Evolutionary conservation across 37 sponge, comb jelly and placozoan genomes (phyloP), one percentile per base, ranked within the genome.

Genomic region (Aphrocallistes beatrix): DNA sequence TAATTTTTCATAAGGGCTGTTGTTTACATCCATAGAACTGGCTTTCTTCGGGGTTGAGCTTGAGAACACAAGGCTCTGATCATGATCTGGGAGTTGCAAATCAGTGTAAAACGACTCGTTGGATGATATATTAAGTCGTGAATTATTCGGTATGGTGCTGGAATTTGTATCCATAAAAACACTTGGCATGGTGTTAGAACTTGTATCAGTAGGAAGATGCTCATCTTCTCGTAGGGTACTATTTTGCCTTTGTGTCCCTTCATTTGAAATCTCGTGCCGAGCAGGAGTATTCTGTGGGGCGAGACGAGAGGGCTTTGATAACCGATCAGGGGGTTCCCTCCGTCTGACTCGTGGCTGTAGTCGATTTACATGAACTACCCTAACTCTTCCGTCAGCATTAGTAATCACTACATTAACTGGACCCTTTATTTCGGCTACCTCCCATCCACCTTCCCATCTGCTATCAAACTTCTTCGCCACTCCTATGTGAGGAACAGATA

Each of bases 401-500:
- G 83, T 83, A 49, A 88, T 88, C 34, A n/a, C 38, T 32, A 81
- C 38, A 39, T 60, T 51, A 13, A 69, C 30, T 37, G 85, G 88
- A 16, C 85, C 69, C 37, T 89, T 82, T 13, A 86, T 36, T 30
- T 82, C 47, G 0, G 39, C 51, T 51, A 86, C 81, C 8, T 28
- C n/a, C 88, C 91, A 90, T 48, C 84, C 84, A 51, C 89, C 89
- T 36, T 91, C 92, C 89, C 92, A 91, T 37, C 51, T 87, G 34
- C 69, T 82, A 30, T 88, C 92, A 32, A 91, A 86, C 51, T 87
- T 91, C 34, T 60, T 60, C 10, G 75, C 75, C 8, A 60, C 75
- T 23, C 92, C 89, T 32, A 87, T 86, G 9, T 87, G 87, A 36
- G 89, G 92, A 37, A 84, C 37, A 36, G 92, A 84, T 3, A 91